Conservation (phyloP, 2,797 vertebrate species). For the Carcharodon carcharias region DNA sequence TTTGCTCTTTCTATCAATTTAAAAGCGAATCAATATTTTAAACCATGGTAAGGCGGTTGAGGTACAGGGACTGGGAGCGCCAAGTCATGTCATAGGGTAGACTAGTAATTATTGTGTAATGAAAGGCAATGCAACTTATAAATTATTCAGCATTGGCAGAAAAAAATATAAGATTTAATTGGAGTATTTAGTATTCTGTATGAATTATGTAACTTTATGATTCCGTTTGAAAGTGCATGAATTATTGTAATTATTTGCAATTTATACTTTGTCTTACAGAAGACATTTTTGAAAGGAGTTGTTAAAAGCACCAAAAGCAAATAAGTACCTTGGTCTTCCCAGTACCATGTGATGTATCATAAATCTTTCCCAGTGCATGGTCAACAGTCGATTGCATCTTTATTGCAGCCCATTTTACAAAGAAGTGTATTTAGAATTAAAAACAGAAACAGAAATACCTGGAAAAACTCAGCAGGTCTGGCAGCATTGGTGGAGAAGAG, state of each 20-base stretch:
- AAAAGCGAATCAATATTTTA: background rate
- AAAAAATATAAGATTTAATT: slow-evolving; percentile 2
- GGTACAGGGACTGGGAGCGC: background rate
- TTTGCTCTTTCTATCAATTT: background rate
- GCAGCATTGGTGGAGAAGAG: no score
- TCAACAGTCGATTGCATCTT: background rate
- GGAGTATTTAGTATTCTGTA: background rate
- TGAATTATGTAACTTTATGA: slow-evolving; percentile 28
- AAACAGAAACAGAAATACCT: no score
- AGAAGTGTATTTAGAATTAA: background rate
- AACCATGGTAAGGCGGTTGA: background rate
- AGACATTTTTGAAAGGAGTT: background rate
- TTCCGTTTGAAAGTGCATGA: slow-evolving; percentile 8
- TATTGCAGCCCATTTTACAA: background rate
- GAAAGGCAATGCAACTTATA: background rate
- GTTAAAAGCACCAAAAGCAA: background rate
- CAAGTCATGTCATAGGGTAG: background rate
- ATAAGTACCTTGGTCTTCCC: background rate
- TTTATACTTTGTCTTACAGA: slow-evolving; percentile 1
- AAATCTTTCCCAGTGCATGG: background rate
- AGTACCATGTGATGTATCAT: background rate
- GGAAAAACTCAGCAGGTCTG: no score
- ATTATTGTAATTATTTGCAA: slow-evolving; percentile 29
- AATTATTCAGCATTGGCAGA: slow-evolving; percentile 5
- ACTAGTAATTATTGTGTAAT: background rate